These are phyloP conservation scores for Zaprionus taronus DNA, from an alignment of 1,140 invertebrate genomes.

Conservation along the genomic window DNA sequence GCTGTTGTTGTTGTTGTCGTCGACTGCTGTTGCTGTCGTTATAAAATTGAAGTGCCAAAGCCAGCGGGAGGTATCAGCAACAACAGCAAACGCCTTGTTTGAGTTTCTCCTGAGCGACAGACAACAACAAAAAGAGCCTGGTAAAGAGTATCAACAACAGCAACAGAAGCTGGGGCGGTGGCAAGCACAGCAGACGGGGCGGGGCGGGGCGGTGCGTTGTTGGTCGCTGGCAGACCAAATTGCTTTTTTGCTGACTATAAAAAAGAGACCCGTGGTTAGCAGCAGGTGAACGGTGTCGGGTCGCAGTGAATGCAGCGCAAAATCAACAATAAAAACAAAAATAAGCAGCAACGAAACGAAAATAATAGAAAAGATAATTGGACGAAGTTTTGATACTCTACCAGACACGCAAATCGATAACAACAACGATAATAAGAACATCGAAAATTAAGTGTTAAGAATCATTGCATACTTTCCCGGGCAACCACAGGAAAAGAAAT, in stretches of 20 bases:
- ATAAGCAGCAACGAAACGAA: background rate
- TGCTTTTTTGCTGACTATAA: constrained; percentile 62
- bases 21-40: constrained; percentile 51
- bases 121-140: constrained; percentile 60
- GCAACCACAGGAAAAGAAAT: background rate
- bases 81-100: constrained; percentile 50
- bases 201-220: background rate
- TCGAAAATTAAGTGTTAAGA: background rate
- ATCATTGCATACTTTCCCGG: background rate
- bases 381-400: constrained; percentile 2
- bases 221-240: constrained; percentile 60
- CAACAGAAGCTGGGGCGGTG: background rate
- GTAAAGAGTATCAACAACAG: constrained; percentile 26
- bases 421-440: background rate
- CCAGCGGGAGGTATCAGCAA: constrained; percentile 59
- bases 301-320: constrained; percentile 26
- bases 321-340: constrained; percentile 11
- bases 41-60: constrained; percentile 78
- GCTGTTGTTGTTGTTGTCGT: constrained; percentile 25
- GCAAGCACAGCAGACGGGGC: background rate
- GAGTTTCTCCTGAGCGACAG: constrained; percentile 26
- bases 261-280: constrained; percentile 42
- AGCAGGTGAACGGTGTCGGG: constrained; percentile 40
- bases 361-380: background rate
- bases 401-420: background rate